A percentile compares a stretch with the other conserved stretches of the same genome.
Evolutionary conservation across 2,888 invertebrate species (phyloP).

Genomic region (Bimastos eiseni): DNA sequence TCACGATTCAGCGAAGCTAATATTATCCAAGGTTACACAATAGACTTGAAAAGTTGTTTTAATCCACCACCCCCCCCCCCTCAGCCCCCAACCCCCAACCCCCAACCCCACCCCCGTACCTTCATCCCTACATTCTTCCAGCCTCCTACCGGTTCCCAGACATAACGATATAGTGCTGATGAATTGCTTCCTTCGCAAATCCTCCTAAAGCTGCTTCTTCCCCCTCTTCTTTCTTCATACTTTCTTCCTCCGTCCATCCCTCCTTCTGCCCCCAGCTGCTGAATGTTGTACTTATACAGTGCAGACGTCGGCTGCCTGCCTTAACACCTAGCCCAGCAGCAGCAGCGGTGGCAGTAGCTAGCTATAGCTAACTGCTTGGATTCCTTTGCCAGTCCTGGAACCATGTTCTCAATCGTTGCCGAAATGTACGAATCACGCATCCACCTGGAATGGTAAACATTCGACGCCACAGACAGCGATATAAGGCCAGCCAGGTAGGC

Average conservation of each 20-base stretch:
- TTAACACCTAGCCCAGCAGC: background rate
- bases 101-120: background rate
- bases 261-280: background rate
- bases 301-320: background rate
- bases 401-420: background rate
- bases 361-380: background rate
- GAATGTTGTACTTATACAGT: conserved; percentile 1
- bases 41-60: background rate
- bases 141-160: background rate
- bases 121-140: background rate
- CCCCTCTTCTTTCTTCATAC: background rate
- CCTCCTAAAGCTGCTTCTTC: background rate
- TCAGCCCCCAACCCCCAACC: background rate
- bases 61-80: background rate
- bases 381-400: background rate
- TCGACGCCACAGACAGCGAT: background rate
- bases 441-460: background rate
- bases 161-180: background rate
- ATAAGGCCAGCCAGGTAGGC: conserved; percentile 5
- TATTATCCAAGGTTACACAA: background rate
- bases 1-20: background rate
- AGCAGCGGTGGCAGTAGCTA: background rate
- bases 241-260: too few species aligned
- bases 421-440: background rate
- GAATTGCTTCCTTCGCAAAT: background rate